Conservation (phyloP, 2,797 vertebrate genomes). For the Etheostoma nigrum region DNA sequence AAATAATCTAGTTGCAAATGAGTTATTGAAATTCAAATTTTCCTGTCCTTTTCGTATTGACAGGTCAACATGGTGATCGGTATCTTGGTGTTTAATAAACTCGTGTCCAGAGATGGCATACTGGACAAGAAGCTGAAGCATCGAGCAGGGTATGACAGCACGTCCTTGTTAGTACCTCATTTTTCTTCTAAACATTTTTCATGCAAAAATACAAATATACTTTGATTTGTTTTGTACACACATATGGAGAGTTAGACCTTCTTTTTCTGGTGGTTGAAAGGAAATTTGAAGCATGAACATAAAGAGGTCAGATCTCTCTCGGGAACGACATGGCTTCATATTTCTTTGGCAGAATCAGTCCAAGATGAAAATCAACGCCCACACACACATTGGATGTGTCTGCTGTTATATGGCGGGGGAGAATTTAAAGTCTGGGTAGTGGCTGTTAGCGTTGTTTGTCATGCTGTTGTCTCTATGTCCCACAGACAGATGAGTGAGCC, state of each 20-base stretch:
- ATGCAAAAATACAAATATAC: conserved; percentile 66
- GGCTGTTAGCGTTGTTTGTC: conserved; percentile 73
- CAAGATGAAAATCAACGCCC: conserved; percentile 74
- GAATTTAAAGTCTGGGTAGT: conserved; percentile 54
- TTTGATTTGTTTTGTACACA: conserved; percentile 35
- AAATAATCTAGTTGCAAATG: conserved; percentile 5
- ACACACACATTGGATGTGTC: conserved; percentile 66
- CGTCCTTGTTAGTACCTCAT: conserved; percentile 81
- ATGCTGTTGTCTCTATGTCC: conserved; percentile 86
- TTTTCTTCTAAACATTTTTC: conserved; percentile 64
- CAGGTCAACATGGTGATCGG: conserved; percentile 99
- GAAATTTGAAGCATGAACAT: conserved; percentile 72
- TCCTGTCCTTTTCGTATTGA: conserved; percentile 40
- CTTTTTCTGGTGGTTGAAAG: conserved; percentile 60
- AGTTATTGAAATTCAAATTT: conserved; percentile 21
- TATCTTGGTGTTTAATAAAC: conserved; percentile 99
- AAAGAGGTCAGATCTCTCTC: conserved; percentile 78
- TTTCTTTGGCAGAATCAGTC: conserved; percentile 82
- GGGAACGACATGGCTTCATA: conserved; percentile 59
- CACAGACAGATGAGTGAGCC: conserved; percentile 99
- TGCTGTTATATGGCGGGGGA: conserved; percentile 62
- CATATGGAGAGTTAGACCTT: conserved; percentile 67
- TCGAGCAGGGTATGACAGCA: conserved; percentile 95
- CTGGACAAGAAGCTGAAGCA: conserved; percentile 99
- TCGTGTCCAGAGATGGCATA: conserved; percentile 99